A percentile compares a stretch with the other conserved stretches of the same genome.
These are phyloP conservation scores for Gymnarchus niloticus DNA, from an alignment of 2,113 vertebrate genomes.

Conservation along the genomic window DNA sequence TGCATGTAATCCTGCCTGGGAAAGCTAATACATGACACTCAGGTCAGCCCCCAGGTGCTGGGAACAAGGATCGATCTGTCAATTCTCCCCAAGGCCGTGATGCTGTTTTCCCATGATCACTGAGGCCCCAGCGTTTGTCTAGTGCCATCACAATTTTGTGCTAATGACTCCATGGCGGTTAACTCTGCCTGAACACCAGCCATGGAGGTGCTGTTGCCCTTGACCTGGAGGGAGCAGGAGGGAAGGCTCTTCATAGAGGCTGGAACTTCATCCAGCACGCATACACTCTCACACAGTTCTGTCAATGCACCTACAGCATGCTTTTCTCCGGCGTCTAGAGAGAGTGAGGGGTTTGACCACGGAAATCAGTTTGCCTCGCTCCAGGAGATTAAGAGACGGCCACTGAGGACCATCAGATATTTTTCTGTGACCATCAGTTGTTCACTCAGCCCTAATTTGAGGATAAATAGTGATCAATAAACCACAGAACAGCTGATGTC, in stretches of 20 bases:
- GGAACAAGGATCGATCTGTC: constrained; percentile 53
- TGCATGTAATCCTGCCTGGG: constrained; percentile 49
- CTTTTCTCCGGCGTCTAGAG: not conserved
- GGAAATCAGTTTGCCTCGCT: constrained; percentile 40
- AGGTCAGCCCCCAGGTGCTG: constrained; percentile 32
- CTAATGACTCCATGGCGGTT: constrained; percentile 64
- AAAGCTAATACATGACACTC: constrained; percentile 53
- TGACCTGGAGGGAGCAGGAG: not conserved
- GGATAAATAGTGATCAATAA: constrained; percentile 7
- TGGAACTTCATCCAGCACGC: no score
- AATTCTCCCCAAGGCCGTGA: constrained; percentile 43
- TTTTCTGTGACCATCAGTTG: not conserved
- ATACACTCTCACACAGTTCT: no score
- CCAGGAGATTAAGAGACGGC: not conserved
- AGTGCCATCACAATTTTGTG: constrained; percentile 46
- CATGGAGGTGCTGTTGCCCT: constrained; percentile 27
- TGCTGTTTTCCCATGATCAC: constrained; percentile 58
- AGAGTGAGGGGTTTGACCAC: not conserved
- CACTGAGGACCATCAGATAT: no score
- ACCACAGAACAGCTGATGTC: not conserved
- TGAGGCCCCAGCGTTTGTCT: constrained; percentile 48
- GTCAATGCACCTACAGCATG: no score
- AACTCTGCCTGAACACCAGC: constrained; percentile 30
- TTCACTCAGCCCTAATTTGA: not conserved
- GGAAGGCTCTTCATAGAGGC: not conserved